phyloP scores from a whole-genome alignment of 2,888 invertebrate genomes.

The Ophioninae sp. region DNA sequence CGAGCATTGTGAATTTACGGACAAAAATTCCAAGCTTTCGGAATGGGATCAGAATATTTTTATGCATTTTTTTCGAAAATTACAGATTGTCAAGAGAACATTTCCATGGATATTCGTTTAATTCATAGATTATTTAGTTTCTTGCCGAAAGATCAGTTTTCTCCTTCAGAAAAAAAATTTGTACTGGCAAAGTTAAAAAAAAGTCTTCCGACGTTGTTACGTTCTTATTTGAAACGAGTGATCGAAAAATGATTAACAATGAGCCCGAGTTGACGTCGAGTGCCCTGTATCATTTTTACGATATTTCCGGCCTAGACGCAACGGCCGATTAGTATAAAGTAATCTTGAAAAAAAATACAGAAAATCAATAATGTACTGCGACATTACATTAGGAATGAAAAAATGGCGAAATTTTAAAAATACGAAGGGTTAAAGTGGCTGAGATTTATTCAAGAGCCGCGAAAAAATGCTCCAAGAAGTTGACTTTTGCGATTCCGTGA shows the following conservation, averaged over 20 bases:
- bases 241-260: background rate
- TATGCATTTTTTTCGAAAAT: background rate
- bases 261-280: background rate
- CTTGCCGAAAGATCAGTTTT: too few relatives aligned
- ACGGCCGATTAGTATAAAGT: background rate
- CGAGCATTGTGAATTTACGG: background rate
- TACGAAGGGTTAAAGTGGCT: background rate
- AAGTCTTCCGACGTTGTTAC: background rate
- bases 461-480: conserved; percentile 22
- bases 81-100: background rate
- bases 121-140: background rate
- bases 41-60: background rate
- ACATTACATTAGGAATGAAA: conserved; percentile 54
- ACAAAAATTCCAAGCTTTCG: background rate
- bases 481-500: conserved; percentile 14
- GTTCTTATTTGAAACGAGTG: background rate
- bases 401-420: background rate
- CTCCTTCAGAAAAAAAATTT: background rate
- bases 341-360: conserved; percentile 13
- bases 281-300: background rate
- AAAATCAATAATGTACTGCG: conserved; percentile 45
- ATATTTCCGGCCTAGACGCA: background rate
- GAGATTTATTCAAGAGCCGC: conserved; percentile 18
- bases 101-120: background rate
- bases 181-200: background rate